Conservation (phyloP, 2,113 vertebrate genomes). For the Potamarius usumacintae region DNA sequence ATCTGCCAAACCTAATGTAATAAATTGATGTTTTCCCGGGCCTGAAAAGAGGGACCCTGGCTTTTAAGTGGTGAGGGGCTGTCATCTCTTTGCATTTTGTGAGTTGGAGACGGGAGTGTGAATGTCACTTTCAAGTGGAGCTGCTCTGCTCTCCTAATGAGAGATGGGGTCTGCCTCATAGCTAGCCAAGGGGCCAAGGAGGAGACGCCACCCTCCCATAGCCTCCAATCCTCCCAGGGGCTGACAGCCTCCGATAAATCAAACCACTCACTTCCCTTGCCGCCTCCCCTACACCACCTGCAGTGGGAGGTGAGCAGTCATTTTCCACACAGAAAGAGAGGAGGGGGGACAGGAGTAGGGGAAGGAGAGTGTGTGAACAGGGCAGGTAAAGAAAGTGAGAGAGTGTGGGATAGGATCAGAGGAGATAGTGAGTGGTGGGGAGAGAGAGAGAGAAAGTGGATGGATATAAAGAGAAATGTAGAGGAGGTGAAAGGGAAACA, state of each 20-base stretch:
- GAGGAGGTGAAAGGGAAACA: slow-evolving; percentile 27
- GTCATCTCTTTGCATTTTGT: slow-evolving; percentile 69
- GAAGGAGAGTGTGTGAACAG: slow-evolving; percentile 27
- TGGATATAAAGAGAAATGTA: slow-evolving; percentile 13
- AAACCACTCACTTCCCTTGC: slow-evolving; percentile 74
- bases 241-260: slow-evolving; percentile 89
- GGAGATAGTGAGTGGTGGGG: slow-evolving; percentile 3
- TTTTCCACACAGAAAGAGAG: slow-evolving; percentile 68
- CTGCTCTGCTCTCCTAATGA: slow-evolving; percentile 79
- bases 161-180: slow-evolving; percentile 79
- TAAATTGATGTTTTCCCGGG: slow-evolving; percentile 65
- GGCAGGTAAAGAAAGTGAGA: slow-evolving; percentile 23
- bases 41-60: slow-evolving; percentile 66
- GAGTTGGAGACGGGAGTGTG: slow-evolving; percentile 74
- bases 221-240: slow-evolving; percentile 77
- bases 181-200: slow-evolving; percentile 82
- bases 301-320: slow-evolving; percentile 81
- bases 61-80: slow-evolving; percentile 70
- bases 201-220: slow-evolving; percentile 72
- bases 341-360: slow-evolving; percentile 26
- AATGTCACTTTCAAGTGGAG: slow-evolving; percentile 84
- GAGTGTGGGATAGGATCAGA: slow-evolving; percentile 23
- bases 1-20: slow-evolving; percentile 65
- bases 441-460: slow-evolving; percentile 24
- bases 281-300: slow-evolving; percentile 74